Evolutionary conservation across 1,140 invertebrate genomes (phyloP).

Genomic region (Rhyacophila brunnea): DNA sequence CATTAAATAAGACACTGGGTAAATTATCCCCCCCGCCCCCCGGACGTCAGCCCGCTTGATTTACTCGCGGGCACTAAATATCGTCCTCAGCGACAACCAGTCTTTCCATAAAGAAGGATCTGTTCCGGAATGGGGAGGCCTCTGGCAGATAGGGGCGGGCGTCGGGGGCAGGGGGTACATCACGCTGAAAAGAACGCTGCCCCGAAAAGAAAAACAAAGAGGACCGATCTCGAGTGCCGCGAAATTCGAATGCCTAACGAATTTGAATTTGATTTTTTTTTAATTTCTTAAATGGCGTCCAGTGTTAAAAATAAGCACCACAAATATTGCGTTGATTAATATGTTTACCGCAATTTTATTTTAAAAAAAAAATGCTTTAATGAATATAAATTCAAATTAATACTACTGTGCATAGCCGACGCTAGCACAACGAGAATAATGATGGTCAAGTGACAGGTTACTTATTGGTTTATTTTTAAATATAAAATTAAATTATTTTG

Average conservation of each 20-base stretch:
- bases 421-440: too few relatives aligned
- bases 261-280: constrained; percentile 2
- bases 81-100: constrained; percentile 37
- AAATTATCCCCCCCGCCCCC: constrained; percentile 33
- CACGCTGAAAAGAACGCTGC: not conserved
- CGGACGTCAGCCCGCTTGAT: constrained; percentile 35
- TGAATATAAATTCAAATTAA: too few relatives aligned
- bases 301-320: too few relatives aligned
- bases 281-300: too few relatives aligned
- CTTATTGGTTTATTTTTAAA: too few relatives aligned
- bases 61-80: constrained; percentile 38
- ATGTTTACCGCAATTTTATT: too few relatives aligned
- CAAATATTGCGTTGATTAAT: too few relatives aligned
- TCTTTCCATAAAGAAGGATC: constrained; percentile 39
- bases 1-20: constrained; percentile 38
- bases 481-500: too few relatives aligned
- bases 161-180: not conserved
- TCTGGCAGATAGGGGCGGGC: not conserved
- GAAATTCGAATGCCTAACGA: not conserved
- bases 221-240: not conserved
- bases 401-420: too few relatives aligned
- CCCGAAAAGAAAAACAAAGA: not conserved
- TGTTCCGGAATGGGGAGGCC: constrained; percentile 31
- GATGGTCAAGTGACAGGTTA: too few relatives aligned
- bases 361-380: too few relatives aligned